Evolutionary conservation across 1,140 invertebrate species (phyloP), one percentile per base, ranked within the genome.

Genomic region (Centruroides vittatus): DNA sequence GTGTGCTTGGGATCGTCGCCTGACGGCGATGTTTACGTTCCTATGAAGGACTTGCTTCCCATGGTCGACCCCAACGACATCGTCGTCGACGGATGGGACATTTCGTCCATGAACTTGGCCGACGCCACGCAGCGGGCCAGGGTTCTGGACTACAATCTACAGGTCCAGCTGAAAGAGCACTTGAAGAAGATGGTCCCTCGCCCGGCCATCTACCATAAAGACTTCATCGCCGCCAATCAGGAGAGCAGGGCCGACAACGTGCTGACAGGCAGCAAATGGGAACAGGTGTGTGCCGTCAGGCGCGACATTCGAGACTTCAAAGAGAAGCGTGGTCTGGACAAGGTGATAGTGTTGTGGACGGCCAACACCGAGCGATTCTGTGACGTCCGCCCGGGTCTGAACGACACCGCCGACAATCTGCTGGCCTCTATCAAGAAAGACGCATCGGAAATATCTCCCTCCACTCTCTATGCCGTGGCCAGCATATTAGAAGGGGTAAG

Each of bases 201-300:
- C 12, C 86, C 88, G 9, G 89, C 90, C 0, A 83, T 94, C 58
- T 97, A 93, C 71, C 83, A 86, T 71, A 80, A 86, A 3, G 89
- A 94, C 70, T 98, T 94, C 70, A 94, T 98, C 68, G 94, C 94
- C n/a, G 85, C 89, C 55, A 98, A 98, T 78, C 92, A 96, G 77
- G 84, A 84, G 55, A 79, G 85, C 54, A 79, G 94, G 41, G 93
- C 88, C 0, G 84, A 94, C 67, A 95, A 97, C 76, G 68, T 93
- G 2, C 81, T 96, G 49, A 68, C 70, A 12, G 85, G 84, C 13
- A 81, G 79, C 11, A 84, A 90, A 70, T 85, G 87, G 68, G 72
- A 76, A 58, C 70, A 78, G 63, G 76, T 93, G 61, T 74, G 86
- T 55, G 75, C 82, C 89, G 36, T 76, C 79, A 7, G 41, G 41